Percentiles rank a stretch among this genome's conserved stretches.
Conservation (phyloP, 1,140 invertebrate species). For the Chrysomallon squamiferum region DNA sequence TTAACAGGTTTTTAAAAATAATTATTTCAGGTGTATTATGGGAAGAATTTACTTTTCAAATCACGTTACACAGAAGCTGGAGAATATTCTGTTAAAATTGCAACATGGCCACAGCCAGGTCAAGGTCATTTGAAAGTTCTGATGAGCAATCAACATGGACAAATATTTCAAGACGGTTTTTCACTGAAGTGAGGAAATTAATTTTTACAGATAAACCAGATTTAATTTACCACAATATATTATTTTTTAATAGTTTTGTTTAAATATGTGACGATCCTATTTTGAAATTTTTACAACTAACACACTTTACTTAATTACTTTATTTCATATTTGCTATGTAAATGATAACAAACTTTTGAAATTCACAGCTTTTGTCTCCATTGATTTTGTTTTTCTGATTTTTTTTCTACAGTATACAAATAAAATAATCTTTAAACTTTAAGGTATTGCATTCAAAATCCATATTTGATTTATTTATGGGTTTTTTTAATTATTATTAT, state of each 20-base stretch:
- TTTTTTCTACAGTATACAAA: too few relatives aligned
- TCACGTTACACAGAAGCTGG: conserved; percentile 25
- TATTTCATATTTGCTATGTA: too few relatives aligned
- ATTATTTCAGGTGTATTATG: conserved; percentile 43
- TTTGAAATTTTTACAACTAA: neutral
- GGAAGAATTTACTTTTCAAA: conserved; percentile 27
- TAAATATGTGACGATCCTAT: neutral
- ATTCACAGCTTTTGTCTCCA: too few relatives aligned
- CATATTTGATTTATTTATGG: too few relatives aligned
- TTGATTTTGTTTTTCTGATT: too few relatives aligned
- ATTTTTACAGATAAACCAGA: too few relatives aligned
- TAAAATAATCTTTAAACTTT: too few relatives aligned
- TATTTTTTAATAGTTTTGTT: neutral
- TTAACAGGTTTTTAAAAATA: too few relatives aligned
- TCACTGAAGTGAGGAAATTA: conserved; percentile 31
- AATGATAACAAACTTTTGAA: too few relatives aligned
- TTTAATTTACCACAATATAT: too few relatives aligned
- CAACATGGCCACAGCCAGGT: conserved; percentile 36
- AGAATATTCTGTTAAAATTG: conserved; percentile 28
- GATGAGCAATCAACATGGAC: conserved; percentile 50
- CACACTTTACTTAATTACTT: neutral
- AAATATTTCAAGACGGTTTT: conserved; percentile 37
- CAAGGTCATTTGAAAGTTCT: conserved; percentile 49
- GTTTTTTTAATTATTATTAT: too few relatives aligned
- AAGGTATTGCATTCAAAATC: too few relatives aligned